Base-by-base conservation (phyloP, 23 tunicate species). In the Diplosoma virens region DNA sequence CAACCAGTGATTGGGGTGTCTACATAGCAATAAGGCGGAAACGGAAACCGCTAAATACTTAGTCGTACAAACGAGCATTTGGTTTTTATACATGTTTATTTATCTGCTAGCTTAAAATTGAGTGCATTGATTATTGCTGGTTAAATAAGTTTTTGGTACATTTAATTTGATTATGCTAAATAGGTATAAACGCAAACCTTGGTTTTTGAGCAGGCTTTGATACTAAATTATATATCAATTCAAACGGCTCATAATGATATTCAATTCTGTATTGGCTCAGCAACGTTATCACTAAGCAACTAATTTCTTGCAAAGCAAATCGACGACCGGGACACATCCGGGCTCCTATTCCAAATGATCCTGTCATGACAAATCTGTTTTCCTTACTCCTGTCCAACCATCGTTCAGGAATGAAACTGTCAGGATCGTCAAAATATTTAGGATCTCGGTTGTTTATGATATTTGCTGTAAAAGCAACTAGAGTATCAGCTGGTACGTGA, bases 301-400 rank as follows among this genome's bases (percentile, higher is more conserved):
- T 30, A 30, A 83, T 61, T 55, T 83, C 81, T 29, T 83, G 88
- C 3, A 61, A 28, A 3, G 82, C 88, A 67, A 83, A 83, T 21
- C 30, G 50, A 1, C 88, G 72, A 20, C 88, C 88, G n/a, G 81
- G 88, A 53, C 88, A 83, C 31, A 36, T 47, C 33, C 88, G 27
- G 24, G 82, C 63, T 17, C 88, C 88, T n/a, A 26, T 32, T 1
- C 88, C 88, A 48, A 83, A 83, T 23, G 88, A 75, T 2, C 88
- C 88, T 7, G 81, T 63, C 59, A 50, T 54, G 2, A 58, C 76
- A 27, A 83, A 83, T 34, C 82, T 58, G 23, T 45, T 45, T 9
- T 45, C 16, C 16, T 45, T 45, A 11, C 16, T 45, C 14, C 52
- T 16, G 16, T 45, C 16, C 16, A 45, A 45, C 52, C 52, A 45